Percentiles rank a stretch among this genome's conserved stretches.
Evolutionary conservation across 2,797 vertebrate genomes (phyloP).

Genomic region (Tenualosa thibaudeaui): DNA sequence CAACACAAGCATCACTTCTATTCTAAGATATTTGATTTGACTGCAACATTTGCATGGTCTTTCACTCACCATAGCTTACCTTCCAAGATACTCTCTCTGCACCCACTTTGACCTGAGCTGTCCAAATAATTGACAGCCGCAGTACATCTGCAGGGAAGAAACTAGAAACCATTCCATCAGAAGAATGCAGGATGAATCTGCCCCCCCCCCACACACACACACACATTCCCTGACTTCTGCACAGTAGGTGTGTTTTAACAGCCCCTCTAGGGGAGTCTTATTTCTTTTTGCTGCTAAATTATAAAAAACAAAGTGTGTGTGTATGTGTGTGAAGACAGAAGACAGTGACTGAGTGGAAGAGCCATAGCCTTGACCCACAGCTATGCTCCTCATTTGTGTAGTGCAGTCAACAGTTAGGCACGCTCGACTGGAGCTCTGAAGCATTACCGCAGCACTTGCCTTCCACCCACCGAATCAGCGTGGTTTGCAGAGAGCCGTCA

Average conservation of each 20-base stretch:
- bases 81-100: not conserved
- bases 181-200: not conserved
- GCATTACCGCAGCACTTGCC: not conserved
- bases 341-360: not conserved
- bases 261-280: not conserved
- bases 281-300: slow-evolving; percentile 14
- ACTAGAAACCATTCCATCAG: slow-evolving; percentile 20
- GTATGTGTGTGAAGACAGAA: not conserved
- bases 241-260: not conserved
- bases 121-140: not conserved
- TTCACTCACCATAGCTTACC: not conserved
- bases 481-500: not conserved
- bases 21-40: not conserved
- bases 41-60: not conserved
- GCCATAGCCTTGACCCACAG: slow-evolving; percentile 1
- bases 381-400: not conserved
- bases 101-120: not conserved
- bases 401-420: slow-evolving; percentile 26
- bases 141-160: slow-evolving; percentile 8
- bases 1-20: too few relatives aligned
- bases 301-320: slow-evolving; percentile 4
- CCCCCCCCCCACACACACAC: not conserved
- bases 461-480: not conserved
- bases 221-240: not conserved
- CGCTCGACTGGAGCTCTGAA: slow-evolving; percentile 6